phyloP scores from a whole-genome alignment of 2,888 invertebrate species.

The Parnassius glacialis region DNA sequence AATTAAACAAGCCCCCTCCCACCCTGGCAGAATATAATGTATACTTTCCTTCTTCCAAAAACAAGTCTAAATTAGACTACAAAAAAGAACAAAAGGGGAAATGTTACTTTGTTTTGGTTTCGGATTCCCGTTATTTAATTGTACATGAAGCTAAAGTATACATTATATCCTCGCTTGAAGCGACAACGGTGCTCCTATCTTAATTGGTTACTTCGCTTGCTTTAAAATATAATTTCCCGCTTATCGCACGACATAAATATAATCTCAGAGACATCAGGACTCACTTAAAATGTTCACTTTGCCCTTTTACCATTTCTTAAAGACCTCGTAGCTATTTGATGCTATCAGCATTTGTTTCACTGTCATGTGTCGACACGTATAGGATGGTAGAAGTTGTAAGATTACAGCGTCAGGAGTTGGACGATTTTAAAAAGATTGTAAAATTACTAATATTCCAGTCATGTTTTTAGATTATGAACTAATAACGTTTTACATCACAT shows the following conservation, averaged over 20 bases:
- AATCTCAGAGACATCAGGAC: slow-evolving; percentile 8
- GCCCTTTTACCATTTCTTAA: slow-evolving; percentile 27
- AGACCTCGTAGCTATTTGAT: slow-evolving; percentile 43
- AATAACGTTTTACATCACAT: too few species aligned
- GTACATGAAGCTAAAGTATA: not conserved
- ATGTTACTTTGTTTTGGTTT: not conserved
- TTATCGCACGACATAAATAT: slow-evolving; percentile 10
- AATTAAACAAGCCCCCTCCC: not conserved
- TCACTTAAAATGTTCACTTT: slow-evolving; percentile 12
- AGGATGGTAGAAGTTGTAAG: slow-evolving; percentile 1
- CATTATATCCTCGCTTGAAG: not conserved
- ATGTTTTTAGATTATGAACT: too few species aligned
- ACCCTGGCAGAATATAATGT: too few species aligned
- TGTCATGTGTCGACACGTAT: slow-evolving; percentile 33
- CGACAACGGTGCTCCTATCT: not conserved
- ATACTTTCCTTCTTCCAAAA: too few species aligned
- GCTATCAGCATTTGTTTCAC: slow-evolving; percentile 45
- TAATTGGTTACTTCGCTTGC: slow-evolving; percentile 2
- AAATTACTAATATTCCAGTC: too few species aligned
- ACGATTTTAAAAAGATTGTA: too few species aligned
- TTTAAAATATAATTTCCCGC: slow-evolving; percentile 2
- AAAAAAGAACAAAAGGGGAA: not conserved
- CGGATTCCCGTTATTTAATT: not conserved
- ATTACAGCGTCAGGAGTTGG: not conserved
- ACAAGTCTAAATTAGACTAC: not conserved